Percentiles rank a stretch among this genome's conserved stretches.
Conservation (phyloP, 2,113 vertebrate genomes). For the Nestor notabilis region DNA sequence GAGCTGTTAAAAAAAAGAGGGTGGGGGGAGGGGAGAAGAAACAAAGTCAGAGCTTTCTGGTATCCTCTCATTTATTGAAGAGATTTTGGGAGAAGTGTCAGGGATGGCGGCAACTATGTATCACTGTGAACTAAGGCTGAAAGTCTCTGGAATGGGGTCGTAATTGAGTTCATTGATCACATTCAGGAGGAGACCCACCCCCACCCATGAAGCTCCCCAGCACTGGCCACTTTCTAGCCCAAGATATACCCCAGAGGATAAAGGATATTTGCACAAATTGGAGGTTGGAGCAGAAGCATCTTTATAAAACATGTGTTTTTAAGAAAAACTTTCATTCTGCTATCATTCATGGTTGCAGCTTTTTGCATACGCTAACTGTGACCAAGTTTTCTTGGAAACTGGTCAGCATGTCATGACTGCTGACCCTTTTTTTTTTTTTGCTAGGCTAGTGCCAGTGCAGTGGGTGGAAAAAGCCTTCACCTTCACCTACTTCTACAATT, state of each 20-base stretch:
- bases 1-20: slow-evolving; percentile 65
- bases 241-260: neutral
- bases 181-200: slow-evolving; percentile 28
- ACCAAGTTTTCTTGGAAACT: neutral
- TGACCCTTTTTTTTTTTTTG: neutral
- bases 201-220: neutral
- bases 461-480: neutral
- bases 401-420: fast-evolving
- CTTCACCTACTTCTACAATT: neutral
- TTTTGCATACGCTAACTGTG: neutral
- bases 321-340: neutral
- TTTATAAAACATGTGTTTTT: neutral
- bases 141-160: slow-evolving; percentile 76
- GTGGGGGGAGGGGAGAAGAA: neutral
- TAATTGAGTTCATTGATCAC: slow-evolving; percentile 95
- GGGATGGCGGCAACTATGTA: slow-evolving; percentile 76
- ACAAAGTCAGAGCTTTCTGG: slow-evolving; percentile 33
- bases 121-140: slow-evolving; percentile 73
- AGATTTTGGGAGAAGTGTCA: slow-evolving; percentile 76
- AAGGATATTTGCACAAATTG: neutral
- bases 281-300: neutral
- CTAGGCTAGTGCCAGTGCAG: neutral
- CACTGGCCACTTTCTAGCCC: slow-evolving; percentile 47
- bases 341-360: neutral
- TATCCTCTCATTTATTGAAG: slow-evolving; percentile 82